phyloP scores from a whole-genome alignment of 2,113 vertebrate species.

The Oryzias melastigma region DNA sequence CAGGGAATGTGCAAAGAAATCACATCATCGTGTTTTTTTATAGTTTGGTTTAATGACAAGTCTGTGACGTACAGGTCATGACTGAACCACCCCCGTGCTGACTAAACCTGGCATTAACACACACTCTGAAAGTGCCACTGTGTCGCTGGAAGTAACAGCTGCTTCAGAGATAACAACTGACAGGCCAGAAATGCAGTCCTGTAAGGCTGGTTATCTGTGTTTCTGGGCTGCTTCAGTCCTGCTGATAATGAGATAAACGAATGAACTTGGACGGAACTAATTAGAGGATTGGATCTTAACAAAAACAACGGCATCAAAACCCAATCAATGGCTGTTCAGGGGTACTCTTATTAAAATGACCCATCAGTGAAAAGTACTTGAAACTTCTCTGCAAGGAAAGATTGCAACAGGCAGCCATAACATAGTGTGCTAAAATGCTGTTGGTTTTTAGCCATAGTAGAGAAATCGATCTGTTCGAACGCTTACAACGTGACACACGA shows the following conservation, averaged over 20 bases:
- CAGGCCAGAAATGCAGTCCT: conserved; percentile 28
- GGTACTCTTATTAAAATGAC: conserved; percentile 19
- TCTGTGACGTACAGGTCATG: background rate
- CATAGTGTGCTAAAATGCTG: conserved; percentile 14
- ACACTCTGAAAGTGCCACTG: conserved; percentile 41
- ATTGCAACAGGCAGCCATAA: conserved; percentile 12
- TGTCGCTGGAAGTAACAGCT: conserved; percentile 53
- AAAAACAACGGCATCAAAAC: conserved; percentile 25
- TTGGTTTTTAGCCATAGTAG: conserved; percentile 35
- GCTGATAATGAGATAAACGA: conserved; percentile 28
- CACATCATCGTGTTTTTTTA: background rate
- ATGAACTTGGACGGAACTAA: conserved; percentile 36
- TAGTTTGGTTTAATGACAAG: conserved; percentile 9
- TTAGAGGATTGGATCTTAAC: conserved; percentile 27
- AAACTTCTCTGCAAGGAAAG: conserved; percentile 10
- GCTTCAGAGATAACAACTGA: conserved; percentile 47
- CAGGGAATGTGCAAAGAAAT: conserved; percentile 2
- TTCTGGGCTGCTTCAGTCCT: conserved; percentile 27
- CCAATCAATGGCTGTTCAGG: conserved; percentile 40
- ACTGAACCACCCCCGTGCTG: conserved; percentile 16
- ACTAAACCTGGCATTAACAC: conserved; percentile 46
- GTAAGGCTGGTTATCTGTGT: conserved; percentile 49
- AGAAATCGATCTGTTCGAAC: conserved; percentile 12
- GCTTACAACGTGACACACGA: background rate
- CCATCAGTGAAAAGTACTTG: conserved; percentile 10